Base-by-base conservation (phyloP, 2,888 invertebrate genomes). In the Phortica magna region DNA sequence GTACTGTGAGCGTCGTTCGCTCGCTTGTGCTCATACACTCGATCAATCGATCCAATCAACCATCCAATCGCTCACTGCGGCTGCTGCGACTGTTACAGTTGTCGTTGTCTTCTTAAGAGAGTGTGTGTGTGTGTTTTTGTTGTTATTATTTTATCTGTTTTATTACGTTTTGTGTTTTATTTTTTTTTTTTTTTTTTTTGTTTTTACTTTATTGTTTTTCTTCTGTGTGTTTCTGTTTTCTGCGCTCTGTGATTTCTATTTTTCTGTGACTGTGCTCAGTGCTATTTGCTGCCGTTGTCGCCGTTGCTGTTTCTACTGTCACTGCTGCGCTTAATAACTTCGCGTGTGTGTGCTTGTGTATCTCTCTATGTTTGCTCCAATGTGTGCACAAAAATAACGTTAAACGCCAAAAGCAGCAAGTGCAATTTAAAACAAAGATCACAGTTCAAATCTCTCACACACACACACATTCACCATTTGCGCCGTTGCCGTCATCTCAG, bases 171-270 rank as follows among this genome's bases (percentile, higher is more conserved):
- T 71, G 68, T 17, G 65, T 53, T 67, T n/a, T 12, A 48, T 48
- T 12, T 59, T 70, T 70, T 74, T 65, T 77, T 73, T 43, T 71
- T 68, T 81, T 82, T 83, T 80, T 83, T 84, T 77, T 79, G 79
- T 78, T 75, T 79, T 68, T 72, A 84, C 53, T 31, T 2, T 31
- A 4, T 31, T 31, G 2, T 4, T 31, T 31, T 4, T 31, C 5
- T 4, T 31, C 3, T 31, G 31, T 31, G 31, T 31, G 31, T 31
- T 31, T 31, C 31, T 31, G 31, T 31, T 31, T 31, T 31, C 31
- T 31, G 31, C 31, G 31, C 31, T 31, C 31, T 31, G 31, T 31
- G 31, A 31, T 31, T 31, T 31, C 31, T 31, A 31, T 31, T 31
- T 31, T 31, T 31, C 31, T 31, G 31, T 31, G 31, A 31, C 31